phyloP scores from a whole-genome alignment of 2,113 vertebrate species.

The Hucho hucho region DNA sequence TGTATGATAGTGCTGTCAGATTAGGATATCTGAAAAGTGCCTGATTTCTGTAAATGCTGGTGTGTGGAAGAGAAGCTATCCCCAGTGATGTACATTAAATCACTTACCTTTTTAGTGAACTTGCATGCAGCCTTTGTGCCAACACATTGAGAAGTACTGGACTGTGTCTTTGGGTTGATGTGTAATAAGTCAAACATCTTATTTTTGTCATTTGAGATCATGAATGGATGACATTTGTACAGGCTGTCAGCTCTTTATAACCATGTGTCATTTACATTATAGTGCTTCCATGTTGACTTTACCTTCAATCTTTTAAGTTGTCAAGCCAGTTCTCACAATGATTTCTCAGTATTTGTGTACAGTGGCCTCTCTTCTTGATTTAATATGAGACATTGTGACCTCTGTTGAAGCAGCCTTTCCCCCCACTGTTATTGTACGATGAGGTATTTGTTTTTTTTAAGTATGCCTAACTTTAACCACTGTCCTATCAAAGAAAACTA shows the following conservation, averaged over 20 bases:
- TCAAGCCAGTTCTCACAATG: constrained; percentile 25
- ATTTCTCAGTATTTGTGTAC: constrained; percentile 41
- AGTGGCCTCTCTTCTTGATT: constrained; percentile 20
- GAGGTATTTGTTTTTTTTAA: not conserved
- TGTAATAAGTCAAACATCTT: constrained; percentile 32
- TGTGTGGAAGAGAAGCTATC: constrained; percentile 45
- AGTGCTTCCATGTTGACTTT: constrained; percentile 21
- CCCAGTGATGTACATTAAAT: constrained; percentile 32
- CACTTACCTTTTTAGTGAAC: constrained; percentile 40
- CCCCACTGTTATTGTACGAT: not conserved
- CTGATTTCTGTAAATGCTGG: constrained; percentile 68
- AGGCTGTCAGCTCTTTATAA: constrained; percentile 62
- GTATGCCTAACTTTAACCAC: constrained; percentile 6
- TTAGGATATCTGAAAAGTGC: constrained; percentile 71
- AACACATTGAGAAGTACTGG: constrained; percentile 35
- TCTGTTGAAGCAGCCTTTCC: too few relatives aligned
- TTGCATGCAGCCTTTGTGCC: constrained; percentile 70
- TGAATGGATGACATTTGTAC: constrained; percentile 50
- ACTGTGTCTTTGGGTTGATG: constrained; percentile 42
- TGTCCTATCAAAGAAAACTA: not conserved
- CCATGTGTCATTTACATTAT: constrained; percentile 17
- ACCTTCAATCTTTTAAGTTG: constrained; percentile 10
- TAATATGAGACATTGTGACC: not conserved
- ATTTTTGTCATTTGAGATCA: constrained; percentile 36
- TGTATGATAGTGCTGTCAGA: constrained; percentile 52